These are phyloP conservation scores for Tenthredo distinguenda DNA, from an alignment of 2,888 invertebrate species.

Conservation along the genomic window DNA sequence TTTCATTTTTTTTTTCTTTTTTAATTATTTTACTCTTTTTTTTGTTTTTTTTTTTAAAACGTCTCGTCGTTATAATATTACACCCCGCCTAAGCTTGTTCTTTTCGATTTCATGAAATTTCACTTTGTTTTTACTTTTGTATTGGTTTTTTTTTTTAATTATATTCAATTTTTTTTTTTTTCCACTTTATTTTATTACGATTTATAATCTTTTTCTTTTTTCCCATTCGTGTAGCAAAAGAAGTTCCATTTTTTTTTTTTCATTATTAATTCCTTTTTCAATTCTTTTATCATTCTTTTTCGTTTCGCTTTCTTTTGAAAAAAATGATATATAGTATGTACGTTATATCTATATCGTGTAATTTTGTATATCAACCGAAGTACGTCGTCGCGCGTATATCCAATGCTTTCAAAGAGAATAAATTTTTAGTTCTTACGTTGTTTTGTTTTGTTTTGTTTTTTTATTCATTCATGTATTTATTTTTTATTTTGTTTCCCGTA, in stretches of 20 bases:
- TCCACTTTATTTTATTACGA: slow-evolving; percentile 56
- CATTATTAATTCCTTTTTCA: not conserved
- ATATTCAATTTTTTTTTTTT: slow-evolving; percentile 51
- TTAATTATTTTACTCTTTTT: slow-evolving; percentile 54
- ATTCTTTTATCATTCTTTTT: not conserved
- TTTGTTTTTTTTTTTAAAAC: slow-evolving; percentile 59
- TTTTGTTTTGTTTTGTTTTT: too few species aligned
- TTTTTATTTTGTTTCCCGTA: not conserved
- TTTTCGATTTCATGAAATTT: slow-evolving; percentile 11
- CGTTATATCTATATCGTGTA: not conserved
- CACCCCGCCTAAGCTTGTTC: not conserved
- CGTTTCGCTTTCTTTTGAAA: not conserved
- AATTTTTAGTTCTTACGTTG: not conserved
- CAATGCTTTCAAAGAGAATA: not conserved
- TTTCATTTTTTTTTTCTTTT: slow-evolving; percentile 56
- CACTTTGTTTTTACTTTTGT: slow-evolving; percentile 52
- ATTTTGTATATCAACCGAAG: slow-evolving; percentile 26
- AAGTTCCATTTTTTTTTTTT: not conserved
- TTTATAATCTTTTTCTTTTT: not conserved
- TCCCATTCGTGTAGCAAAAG: not conserved
- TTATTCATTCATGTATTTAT: not conserved
- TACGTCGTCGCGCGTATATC: not conserved
- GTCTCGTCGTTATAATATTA: slow-evolving; percentile 35
- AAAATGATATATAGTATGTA: slow-evolving; percentile 5
- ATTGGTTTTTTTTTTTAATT: slow-evolving; percentile 49